Base-by-base conservation (phyloP, 2,113 vertebrate species). In the Ptyas mucosa region DNA sequence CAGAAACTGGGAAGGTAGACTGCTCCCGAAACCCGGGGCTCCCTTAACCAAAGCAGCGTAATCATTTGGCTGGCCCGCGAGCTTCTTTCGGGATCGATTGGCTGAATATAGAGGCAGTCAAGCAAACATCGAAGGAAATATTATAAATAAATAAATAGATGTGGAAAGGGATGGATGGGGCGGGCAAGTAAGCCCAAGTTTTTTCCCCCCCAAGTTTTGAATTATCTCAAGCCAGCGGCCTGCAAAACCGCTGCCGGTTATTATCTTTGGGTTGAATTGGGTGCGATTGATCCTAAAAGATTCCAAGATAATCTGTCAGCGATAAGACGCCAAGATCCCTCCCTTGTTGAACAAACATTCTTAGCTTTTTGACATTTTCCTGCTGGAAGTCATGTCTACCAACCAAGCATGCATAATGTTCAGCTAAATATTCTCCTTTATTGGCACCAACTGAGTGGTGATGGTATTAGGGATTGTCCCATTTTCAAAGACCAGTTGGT, bases 181-280 rank as follows among this genome's bases (percentile, higher is more conserved):
- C 8, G 2, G 57, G 3, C 1, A 9, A 15, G 1, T 18, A 54
- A 54, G 18, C 15, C 7, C 4, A 55, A n/a, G 0, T 8, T 53
- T 12, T 12, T 3, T 0, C 8, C 29, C 26, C 52, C 24, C 43
- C 3, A 46, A 87, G 8, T n/a, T 55, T 55, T 21, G n/a, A 39
- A n/a, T 15, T 9, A 21, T 29, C 26, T 29, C 8, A 21, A 9
- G 4, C 1, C 58, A n/a, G 9, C n/a, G 15, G 53, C 46, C 53
- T 29, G 61, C 9, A 58, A 58, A 58, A 26, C 11, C 5, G 5
- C 64, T n/a, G 29, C 64, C 2, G 14, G 1, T 75, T 18, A 8
- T 75, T 34, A 18, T 18, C 64, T 34, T 34, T 34, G 64, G n/a
- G 14, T 34, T 75, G n/a, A 75, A 20, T 8, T 18, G n/a, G n/a